phyloP scores from a whole-genome alignment of 2,888 invertebrate species.

The Oxycera nigricornis region DNA sequence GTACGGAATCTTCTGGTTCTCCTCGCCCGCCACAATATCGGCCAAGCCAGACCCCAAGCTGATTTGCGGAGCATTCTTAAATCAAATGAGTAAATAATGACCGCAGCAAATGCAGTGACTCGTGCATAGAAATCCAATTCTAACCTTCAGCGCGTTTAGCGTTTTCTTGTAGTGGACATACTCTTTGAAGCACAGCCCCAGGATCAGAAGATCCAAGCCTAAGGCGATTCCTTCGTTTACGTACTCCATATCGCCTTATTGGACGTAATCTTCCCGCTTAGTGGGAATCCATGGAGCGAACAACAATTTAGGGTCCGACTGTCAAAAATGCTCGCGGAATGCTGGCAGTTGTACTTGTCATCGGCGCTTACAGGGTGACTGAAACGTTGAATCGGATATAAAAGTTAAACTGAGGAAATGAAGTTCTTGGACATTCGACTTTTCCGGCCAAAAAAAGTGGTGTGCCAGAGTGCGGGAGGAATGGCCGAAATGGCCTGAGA shows the following conservation, averaged over 20 bases:
- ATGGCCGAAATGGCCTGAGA: too few relatives aligned
- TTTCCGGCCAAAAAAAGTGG: too few relatives aligned
- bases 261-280: background rate
- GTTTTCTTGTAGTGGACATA: conserved; percentile 78
- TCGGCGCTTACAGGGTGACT: background rate
- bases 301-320: background rate
- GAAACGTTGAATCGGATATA: too few relatives aligned
- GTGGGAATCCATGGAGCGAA: background rate
- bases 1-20: conserved; percentile 73
- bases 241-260: conserved; percentile 70
- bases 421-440: too few relatives aligned
- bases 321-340: too few relatives aligned
- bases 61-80: conserved; percentile 73
- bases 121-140: conserved; percentile 11
- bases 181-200: conserved; percentile 76
- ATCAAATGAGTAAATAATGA: background rate
- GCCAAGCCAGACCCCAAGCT: conserved; percentile 71
- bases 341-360: too few relatives aligned
- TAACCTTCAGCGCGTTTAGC: conserved; percentile 74
- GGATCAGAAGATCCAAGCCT: conserved; percentile 76
- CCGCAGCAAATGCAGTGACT: too few relatives aligned
- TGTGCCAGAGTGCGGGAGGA: too few relatives aligned
- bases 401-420: background rate
- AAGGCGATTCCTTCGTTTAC: conserved; percentile 77
- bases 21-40: conserved; percentile 68